Base-by-base conservation (phyloP, 2,888 invertebrate genomes). In the Parnassius mnemosyne region DNA sequence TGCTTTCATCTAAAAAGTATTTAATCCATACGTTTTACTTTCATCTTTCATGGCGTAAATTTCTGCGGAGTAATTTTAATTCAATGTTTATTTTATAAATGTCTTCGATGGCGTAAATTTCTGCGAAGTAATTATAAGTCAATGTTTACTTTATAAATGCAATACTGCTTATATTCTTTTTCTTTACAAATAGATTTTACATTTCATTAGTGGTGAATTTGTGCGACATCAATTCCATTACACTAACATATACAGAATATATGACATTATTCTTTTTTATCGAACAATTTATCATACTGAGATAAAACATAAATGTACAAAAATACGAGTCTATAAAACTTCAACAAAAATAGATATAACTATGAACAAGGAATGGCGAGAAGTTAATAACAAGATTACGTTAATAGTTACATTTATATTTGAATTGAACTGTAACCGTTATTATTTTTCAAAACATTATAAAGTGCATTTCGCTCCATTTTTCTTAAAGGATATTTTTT, bases 341-440 rank as follows among this genome's bases (percentile, higher is more conserved):
- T 70, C 69, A 72, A 71, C 68, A 66, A 72, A 71, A 71, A 72
- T 70, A 71, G 69, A 71, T 75, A 72, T 74, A 79, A 69, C 74
- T 77, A 75, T 75, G 66, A 67, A 78, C 72, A 77, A 78, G 81
- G 81, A 85, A 84, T 85, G 83, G 75, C 79, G 79, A 81, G 76
- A 79, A 79, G 79, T 76, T 71, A 70, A 70, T 69, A 71, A 72
- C 69, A 70, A 70, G 66, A 73, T 66, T 63, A 70, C 69, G 68
- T 67, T 63, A 69, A 66, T 69, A 65, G 64, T 68, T 66, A 69
- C 63, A 57, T 43, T 52, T 58, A 10, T 60, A 52, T 34, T 11
- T 60, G 46, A 46, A 53, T 25, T 12, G 44, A 46, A 53, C 13
- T 12, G 44, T 44, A 20, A 41, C 12, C 41, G 41, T 46, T 53